Evolutionary conservation across 2,797 vertebrate genomes (phyloP), one percentile per base, ranked within the genome.

Genomic region (Hypotaenidia okinawae): DNA sequence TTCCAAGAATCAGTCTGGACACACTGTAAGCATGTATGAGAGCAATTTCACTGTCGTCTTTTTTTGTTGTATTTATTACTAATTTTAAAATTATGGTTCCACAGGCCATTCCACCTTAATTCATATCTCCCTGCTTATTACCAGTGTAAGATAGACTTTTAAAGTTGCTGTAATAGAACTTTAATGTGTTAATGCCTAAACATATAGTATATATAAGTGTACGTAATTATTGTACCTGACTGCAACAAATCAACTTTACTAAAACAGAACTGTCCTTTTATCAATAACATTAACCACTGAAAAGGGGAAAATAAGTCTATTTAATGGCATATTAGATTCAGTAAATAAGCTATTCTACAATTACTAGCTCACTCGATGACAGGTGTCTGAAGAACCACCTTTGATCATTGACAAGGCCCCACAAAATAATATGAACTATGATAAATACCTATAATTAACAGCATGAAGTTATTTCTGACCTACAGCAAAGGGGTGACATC

Each of bases 371-470:
- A 91, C 89, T 97, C 96, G 97, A 97, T 97, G 97, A 97, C 97
- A 97, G 94, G 92, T 47, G 72, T 97, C 96, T 96, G 96, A 94
- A 92, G 95, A 97, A 93, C 74, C 54, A 91, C 86, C 97, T 98
- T 98, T 98, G 98, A 98, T 98, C 97, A 97, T 93, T 87, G 95
- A 97, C 93, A 95, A 91, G 97, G 95, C 96, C 92, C 93, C 84
- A 87, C 95, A 96, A 94, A 97, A 97, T 97, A 97, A 84, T 96
- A 97, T 94, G 95, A 97, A 97, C 93, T 95, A 94, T 94, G 95
- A 96, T 96, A 97, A 98, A 97, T 96, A 80, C 86, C 92, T 95
- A 94, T 84, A 97, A 97, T 96, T 97, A 96, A 91, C 93, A 94
- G 79, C 87, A 81, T 89, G 84, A 92, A 97, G 80, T 86, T 96